These are phyloP conservation scores for Geopemphigus sp. DNA, from an alignment of 1,140 invertebrate species.

Conservation along the genomic window DNA sequence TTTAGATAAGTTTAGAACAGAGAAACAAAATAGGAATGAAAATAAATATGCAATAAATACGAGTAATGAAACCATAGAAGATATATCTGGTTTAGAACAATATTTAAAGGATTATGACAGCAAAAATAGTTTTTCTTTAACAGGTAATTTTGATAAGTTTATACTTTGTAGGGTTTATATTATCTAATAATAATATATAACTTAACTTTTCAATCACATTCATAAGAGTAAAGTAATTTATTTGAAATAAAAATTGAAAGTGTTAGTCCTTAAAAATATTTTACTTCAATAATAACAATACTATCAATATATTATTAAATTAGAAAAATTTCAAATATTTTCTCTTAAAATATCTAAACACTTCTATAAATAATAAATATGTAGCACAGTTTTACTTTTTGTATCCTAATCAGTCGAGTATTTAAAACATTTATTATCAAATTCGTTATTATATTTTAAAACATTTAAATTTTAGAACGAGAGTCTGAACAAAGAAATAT, in stretches of 20 bases:
- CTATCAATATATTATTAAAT: background rate
- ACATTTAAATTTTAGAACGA: constrained; percentile 50
- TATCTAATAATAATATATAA: too few species aligned
- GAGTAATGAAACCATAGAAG: constrained; percentile 51
- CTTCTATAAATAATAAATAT: background rate
- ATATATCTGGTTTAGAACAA: constrained; percentile 51
- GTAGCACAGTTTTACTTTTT: background rate
- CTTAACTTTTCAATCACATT: too few species aligned
- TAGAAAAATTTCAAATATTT: background rate
- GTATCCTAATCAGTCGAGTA: too few species aligned
- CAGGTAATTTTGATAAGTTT: constrained; percentile 49
- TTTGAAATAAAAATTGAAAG: background rate
- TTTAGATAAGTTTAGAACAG: constrained; percentile 23
- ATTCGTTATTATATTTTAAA: too few species aligned
- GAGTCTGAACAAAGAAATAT: constrained; percentile 53
- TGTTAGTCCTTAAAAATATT: too few species aligned
- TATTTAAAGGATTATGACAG: constrained; percentile 53
- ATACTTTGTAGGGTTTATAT: too few species aligned
- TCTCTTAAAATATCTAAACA: background rate
- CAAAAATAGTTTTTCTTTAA: constrained; percentile 52
- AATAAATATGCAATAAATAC: constrained; percentile 12
- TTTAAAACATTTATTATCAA: too few species aligned
- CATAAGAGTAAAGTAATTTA: background rate
- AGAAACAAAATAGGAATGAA: constrained; percentile 27
- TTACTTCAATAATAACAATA: too few species aligned